phyloP scores from a whole-genome alignment of 1,140 invertebrate species.

The Caenorhabditis remanei region DNA sequence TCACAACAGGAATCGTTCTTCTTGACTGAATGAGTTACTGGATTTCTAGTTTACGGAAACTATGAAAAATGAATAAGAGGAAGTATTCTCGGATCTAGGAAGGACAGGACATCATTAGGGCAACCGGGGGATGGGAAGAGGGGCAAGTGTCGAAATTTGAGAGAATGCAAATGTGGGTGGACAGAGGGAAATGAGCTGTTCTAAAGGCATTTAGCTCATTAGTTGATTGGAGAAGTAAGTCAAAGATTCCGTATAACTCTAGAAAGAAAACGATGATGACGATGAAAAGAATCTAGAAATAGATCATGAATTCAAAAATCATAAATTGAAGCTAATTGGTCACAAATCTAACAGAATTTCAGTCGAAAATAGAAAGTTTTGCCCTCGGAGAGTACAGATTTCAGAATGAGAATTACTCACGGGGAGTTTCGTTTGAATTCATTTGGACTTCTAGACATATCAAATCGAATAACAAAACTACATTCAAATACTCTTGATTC shows the following conservation, averaged over 20 bases:
- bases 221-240: conserved; percentile 11
- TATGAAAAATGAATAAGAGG: background rate
- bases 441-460: background rate
- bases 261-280: background rate
- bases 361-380: no score
- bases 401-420: background rate
- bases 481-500: background rate
- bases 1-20: background rate
- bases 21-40: background rate
- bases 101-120: conserved; percentile 18
- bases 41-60: conserved; percentile 11
- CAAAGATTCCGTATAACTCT: background rate
- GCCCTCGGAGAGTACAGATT: no score
- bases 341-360: background rate
- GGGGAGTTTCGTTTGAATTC: no score
- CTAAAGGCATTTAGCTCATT: conserved; percentile 16
- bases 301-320: background rate
- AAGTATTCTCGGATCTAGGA: background rate
- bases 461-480: background rate
- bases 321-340: background rate
- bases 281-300: background rate
- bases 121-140: background rate
- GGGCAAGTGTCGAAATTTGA: conserved; percentile 25
- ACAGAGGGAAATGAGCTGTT: conserved; percentile 23
- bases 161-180: conserved; percentile 33